Base-by-base conservation (phyloP, 2,797 vertebrate species). In the Parambassis ranga region DNA sequence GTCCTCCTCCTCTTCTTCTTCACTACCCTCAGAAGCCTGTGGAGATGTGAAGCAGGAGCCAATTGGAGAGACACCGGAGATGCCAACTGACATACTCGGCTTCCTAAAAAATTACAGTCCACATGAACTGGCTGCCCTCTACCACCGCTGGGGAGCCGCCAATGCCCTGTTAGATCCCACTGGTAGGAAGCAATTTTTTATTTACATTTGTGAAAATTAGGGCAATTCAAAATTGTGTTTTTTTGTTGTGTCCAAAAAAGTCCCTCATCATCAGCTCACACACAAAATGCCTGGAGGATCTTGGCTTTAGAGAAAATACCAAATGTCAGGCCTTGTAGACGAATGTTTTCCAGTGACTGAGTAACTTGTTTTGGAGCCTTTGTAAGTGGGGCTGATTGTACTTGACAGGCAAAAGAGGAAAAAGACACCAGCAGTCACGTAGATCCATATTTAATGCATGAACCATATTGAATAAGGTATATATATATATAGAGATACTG, bases 81-180 rank as follows among this genome's bases (percentile, higher is more conserved):
- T 92, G 71, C 89, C 81, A 52, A 43, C 91, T 53, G 95, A 96
- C 57, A 72, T 96, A 83, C 91, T 96, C 57, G 89, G 87, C 84
- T 92, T 95, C 81, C 93, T 97, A 41, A 96, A 95, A 87, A 95
- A 94, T 19, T 95, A 94, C 93, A 95, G 93, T 90, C 93, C 96
- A 77, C 94, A 96, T 73, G 95, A 98, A 77, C 87, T 97, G 41
- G 93, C 95, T 24, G 87, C 93, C 0, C 87, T 97, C 47, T 98
- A 95, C 91, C 95, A 95, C 78, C 93, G 94, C 88, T 98, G 96
- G 91, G 93, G 95, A 23, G 90, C 93, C 23, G 87, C 90, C 75
- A 92, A 90, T 44, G 89, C 94, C 4, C 80, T 94, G 63, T 46
- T 94, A 64, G 94, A 96, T 82, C 94, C 94, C 15, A 79, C 93